Evolutionary conservation across 2,113 vertebrate species (phyloP), one percentile per base, ranked within the genome.

Genomic region (Atlantisia rogersi): DNA sequence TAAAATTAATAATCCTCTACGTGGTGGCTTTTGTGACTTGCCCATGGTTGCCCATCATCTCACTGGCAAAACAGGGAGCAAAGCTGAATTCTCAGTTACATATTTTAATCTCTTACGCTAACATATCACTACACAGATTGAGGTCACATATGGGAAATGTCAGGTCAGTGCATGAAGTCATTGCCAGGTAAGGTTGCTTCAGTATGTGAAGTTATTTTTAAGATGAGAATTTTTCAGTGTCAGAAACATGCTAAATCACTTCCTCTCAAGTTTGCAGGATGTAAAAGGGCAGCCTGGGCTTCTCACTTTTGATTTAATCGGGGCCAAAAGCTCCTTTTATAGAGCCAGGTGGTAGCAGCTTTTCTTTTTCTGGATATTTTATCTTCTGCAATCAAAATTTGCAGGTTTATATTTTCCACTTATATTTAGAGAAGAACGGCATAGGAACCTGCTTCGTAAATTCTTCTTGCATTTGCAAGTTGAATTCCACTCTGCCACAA

Each of bases 331-430:
- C 31, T 80, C 46, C 21, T 75, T 91, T 94, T 71, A 78, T 53
- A 60, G 29, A 86, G 5, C 11, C 22, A 60, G 19, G 25, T 75
- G 19, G 17, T 65, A 70, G 32, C 56, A 89, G 42, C 5, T 84
- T 92, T 90, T 77, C 12, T 89, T 86, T 74, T 82, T 40, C 35
- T 74, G 59, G 58, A 60, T 85, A 48, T 42, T 91, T 95, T 94
- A 7, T 83, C 24, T 62, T 91, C 55, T 92, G 42, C 32, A 70
- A 25, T 75, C 32, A 39, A 26, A 92, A 68, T 75, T 56, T 60
- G 52, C 16, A 74, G 18, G n/a, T 48, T 68, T 84, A 12, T 62
- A 24, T 81, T 94, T 95, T 88, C 29, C 18, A 37, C 25, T 86
- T 88, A 63, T 11, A 31, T 86, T 86, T 81, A 75, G 58, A 67